Conservation (phyloP, 1,140 invertebrate genomes). For the Drosophila sp. region DNA sequence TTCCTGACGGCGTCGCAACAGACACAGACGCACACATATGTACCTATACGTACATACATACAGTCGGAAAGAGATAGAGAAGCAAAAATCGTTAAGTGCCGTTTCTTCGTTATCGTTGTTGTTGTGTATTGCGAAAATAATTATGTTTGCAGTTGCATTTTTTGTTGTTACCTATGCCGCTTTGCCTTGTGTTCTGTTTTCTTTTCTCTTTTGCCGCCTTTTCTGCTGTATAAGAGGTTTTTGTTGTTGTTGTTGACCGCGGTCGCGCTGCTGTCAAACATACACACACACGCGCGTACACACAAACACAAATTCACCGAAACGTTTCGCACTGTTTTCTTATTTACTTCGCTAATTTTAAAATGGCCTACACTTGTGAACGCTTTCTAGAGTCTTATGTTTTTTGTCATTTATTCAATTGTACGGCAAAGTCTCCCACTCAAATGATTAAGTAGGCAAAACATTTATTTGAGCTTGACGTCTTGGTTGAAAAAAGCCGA, state of each 20-base stretch:
- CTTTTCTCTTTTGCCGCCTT: conserved; percentile 69
- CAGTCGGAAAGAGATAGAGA: conserved; percentile 3
- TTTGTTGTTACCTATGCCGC: conserved; percentile 45
- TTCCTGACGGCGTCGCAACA: conserved; percentile 41
- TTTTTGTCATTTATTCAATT: neutral
- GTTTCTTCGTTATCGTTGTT: conserved; percentile 41
- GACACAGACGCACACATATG: conserved; percentile 48
- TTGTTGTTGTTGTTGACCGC: conserved; percentile 25
- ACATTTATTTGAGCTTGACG: conserved; percentile 13
- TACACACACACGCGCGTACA: conserved; percentile 34
- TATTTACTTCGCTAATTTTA: conserved; percentile 41
- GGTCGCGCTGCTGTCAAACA: conserved; percentile 54
- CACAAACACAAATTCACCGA: conserved; percentile 12
- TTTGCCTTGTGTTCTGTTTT: conserved; percentile 33
- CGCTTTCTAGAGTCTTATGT: conserved; percentile 3
- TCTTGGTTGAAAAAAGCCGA: conserved; percentile 26
- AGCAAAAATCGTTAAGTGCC: conserved; percentile 29
- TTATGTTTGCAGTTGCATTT: conserved; percentile 74
- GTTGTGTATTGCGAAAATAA: conserved; percentile 69
- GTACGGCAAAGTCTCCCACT: neutral
- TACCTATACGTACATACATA: neutral
- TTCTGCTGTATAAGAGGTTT: conserved; percentile 68
- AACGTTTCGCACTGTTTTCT: conserved; percentile 30
- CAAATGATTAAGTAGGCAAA: conserved; percentile 28
- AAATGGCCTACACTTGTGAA: conserved; percentile 19